A percentile compares a stretch with the other conserved stretches of the same genome.
Evolutionary conservation across 2,113 vertebrate species (phyloP).

Genomic region (Sinocyclocheilus anshuiensis): DNA sequence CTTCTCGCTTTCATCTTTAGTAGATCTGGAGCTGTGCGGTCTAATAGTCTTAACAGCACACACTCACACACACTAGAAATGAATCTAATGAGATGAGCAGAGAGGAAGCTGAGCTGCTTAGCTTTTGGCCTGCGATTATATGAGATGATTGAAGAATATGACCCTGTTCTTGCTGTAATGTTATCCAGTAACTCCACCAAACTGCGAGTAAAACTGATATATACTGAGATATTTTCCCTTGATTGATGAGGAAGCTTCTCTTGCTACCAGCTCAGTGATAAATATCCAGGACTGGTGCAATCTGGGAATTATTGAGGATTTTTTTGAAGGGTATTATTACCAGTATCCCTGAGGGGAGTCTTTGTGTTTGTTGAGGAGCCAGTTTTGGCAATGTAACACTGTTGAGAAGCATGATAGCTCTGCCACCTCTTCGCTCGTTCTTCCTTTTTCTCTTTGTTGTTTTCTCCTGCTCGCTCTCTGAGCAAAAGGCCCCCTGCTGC

Average conservation of each 20-base stretch:
- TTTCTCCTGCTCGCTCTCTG: neutral
- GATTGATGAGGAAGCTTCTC: neutral
- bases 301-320: conserved; percentile 6
- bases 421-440: conserved; percentile 41
- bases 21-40: conserved; percentile 56
- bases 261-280: neutral
- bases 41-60: conserved; percentile 55
- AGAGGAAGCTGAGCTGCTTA: conserved; percentile 48
- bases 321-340: conserved; percentile 7
- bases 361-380: conserved; percentile 27
- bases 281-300: neutral
- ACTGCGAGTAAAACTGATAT: neutral
- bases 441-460: conserved; percentile 31
- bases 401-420: conserved; percentile 31
- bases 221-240: neutral
- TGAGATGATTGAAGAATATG: conserved; percentile 51
- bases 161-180: conserved; percentile 8
- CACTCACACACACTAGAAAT: conserved; percentile 45
- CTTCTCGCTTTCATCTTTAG: conserved; percentile 60
- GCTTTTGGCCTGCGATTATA: conserved; percentile 46
- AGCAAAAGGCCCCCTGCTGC: conserved; percentile 43
- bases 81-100: conserved; percentile 51
- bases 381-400: conserved; percentile 24
- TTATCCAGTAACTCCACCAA: conserved; percentile 8
- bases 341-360: conserved; percentile 8